These are phyloP conservation scores for Lepas anatifera DNA, from an alignment of 2,888 invertebrate genomes.

Conservation along the genomic window DNA sequence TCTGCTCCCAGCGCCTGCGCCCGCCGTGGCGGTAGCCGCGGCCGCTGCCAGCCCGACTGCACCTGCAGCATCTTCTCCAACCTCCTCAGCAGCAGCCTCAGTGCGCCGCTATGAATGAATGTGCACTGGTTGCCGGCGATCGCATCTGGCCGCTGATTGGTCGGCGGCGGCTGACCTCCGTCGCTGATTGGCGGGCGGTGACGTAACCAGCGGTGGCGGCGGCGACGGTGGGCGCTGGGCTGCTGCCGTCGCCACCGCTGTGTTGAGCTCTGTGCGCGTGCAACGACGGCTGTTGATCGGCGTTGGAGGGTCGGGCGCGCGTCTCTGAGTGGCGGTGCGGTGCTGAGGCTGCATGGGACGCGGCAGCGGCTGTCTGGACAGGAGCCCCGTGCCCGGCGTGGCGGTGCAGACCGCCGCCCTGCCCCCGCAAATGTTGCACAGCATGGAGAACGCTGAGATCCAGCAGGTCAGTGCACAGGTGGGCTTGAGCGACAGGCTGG, in stretches of 20 bases:
- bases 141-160: neutral
- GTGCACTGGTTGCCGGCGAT: neutral
- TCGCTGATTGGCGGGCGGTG: neutral
- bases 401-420: neutral
- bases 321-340: too few relatives aligned
- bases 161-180: slow-evolving; percentile 1
- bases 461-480: neutral
- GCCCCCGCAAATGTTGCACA: neutral
- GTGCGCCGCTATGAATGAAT: slow-evolving; percentile 3
- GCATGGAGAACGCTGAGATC: neutral
- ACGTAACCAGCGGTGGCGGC: neutral
- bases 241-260: neutral
- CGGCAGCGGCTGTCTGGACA: neutral
- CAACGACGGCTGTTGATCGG: too few relatives aligned
- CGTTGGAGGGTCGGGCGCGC: too few relatives aligned
- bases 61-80: too few relatives aligned
- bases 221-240: neutral
- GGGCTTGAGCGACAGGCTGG: too few relatives aligned
- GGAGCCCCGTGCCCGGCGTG: neutral
- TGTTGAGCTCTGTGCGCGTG: slow-evolving; percentile 5
- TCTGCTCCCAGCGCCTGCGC: too few relatives aligned
- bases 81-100: neutral
- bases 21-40: too few relatives aligned
- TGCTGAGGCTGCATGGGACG: neutral
- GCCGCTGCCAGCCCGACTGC: too few relatives aligned